Evolutionary conservation across 1,140 invertebrate genomes (phyloP).

Genomic region (Formica selysi): DNA sequence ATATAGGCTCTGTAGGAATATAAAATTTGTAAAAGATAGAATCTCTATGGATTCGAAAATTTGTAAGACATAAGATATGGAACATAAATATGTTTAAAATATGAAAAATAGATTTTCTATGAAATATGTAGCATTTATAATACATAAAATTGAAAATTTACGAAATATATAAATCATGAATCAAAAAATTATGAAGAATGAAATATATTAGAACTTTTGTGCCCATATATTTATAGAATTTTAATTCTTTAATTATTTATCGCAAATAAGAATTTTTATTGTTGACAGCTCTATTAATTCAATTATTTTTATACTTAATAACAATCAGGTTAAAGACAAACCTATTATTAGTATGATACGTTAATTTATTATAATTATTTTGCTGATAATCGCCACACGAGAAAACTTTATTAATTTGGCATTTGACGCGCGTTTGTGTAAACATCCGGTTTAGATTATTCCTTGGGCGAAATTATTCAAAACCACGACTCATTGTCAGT

Average conservation of each 20-base stretch:
- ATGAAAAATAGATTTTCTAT: not conserved
- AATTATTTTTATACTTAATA: not conserved
- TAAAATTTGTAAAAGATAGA: constrained; percentile 47
- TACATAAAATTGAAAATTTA: not conserved
- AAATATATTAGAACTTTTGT: not conserved
- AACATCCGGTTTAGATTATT: constrained; percentile 40
- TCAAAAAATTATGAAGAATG: not conserved
- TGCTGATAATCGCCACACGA: not conserved
- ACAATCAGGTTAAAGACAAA: not conserved
- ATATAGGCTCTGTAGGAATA: constrained; percentile 33
- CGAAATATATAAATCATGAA: not conserved
- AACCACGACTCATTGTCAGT: constrained; percentile 74
- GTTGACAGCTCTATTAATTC: not conserved
- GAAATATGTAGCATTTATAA: not conserved
- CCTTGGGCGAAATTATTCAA: constrained; percentile 50
- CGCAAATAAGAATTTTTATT: not conserved
- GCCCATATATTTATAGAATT: not conserved
- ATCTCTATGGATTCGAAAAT: constrained; percentile 22
- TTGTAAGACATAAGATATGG: not conserved
- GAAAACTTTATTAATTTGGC: constrained; percentile 41
- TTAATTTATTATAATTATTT: constrained; percentile 1
- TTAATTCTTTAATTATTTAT: not conserved
- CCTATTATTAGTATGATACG: not conserved
- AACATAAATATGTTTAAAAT: not conserved
- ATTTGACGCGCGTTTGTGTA: constrained; percentile 36